phyloP scores from a whole-genome alignment of 2,888 invertebrate genomes.

The Chrysolina haemoptera region DNA sequence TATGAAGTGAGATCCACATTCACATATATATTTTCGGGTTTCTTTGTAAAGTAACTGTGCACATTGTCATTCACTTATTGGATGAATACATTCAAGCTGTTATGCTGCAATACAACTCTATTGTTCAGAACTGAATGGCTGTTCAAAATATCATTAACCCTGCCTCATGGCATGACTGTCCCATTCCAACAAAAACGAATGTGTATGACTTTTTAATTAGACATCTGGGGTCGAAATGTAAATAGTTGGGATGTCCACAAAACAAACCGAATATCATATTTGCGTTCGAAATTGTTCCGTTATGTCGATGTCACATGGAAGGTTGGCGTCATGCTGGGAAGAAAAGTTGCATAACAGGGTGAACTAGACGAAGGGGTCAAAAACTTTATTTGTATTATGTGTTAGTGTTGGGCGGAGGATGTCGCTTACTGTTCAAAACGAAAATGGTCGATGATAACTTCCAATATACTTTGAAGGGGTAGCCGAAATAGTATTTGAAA shows the following conservation, averaged over 20 bases:
- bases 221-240: not conserved
- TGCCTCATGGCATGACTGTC: not conserved
- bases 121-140: not conserved
- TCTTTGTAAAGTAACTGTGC: not conserved
- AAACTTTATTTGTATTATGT: not conserved
- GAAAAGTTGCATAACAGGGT: not conserved
- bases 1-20: too few species aligned
- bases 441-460: too few species aligned
- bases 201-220: conserved; percentile 6
- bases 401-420: too few species aligned
- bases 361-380: not conserved
- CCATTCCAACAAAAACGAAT: not conserved
- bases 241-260: not conserved
- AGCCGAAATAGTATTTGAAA: too few species aligned
- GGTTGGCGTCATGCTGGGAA: conserved; percentile 1
- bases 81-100: not conserved
- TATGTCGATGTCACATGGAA: not conserved
- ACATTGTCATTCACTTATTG: not conserved
- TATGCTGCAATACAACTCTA: not conserved
- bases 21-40: too few species aligned
- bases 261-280: not conserved
- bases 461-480: too few species aligned
- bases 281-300: not conserved
- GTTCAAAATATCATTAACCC: not conserved
- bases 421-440: not conserved